Base-by-base conservation (phyloP, 2,113 vertebrate genomes). In the Hippocampus guttulatus region DNA sequence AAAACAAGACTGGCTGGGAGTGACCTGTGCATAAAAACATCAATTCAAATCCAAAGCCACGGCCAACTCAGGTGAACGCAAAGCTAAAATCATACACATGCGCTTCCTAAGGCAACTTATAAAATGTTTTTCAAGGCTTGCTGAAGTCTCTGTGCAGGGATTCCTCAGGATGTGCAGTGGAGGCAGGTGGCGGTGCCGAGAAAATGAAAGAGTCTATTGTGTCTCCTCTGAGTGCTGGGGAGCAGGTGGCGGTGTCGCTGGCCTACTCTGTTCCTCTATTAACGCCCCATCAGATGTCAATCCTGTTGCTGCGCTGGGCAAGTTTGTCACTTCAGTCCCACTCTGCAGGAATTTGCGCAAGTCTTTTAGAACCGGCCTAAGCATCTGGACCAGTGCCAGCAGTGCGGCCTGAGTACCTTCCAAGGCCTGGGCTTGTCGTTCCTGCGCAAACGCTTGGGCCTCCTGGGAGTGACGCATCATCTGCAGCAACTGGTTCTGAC, bases 381-480 rank as follows among this genome's bases (percentile, higher is more conserved):
- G 92, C 85, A 98, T 94, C 88, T 98, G 97, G 47, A 98, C 94
- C 73, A 98, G 90, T 1, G 96, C 95, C 0, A 95, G 94, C 64
- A 98, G 90, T 0, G 96, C 95, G 0, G 96, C 97, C 90, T 98
- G 97, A 0, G 93, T 97, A 0, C 97, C 96, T 69, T 98, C 97
- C 91, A 98, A 94, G 43, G 97, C 97, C 81, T 95, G 95, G 0
- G 97, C 97, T 87, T 98, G 97, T 60, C 96, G 88, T 67, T 98
- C 97, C 88, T 98, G 97, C 1, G 97, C 97, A 0, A 95, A 96
- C 0, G 95, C 97, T 87, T 98, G 96, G 0, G 96, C 94, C 78
- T 98, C 97, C 90, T 98, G 97, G 0, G 95, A 98, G 71, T 95
- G 94, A 0, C 97, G 93, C 66, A 98, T 96, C 94, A 95, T 95